Evolutionary conservation across 2,797 vertebrate genomes (phyloP).

Genomic region (Bradypodion pumilum): DNA sequence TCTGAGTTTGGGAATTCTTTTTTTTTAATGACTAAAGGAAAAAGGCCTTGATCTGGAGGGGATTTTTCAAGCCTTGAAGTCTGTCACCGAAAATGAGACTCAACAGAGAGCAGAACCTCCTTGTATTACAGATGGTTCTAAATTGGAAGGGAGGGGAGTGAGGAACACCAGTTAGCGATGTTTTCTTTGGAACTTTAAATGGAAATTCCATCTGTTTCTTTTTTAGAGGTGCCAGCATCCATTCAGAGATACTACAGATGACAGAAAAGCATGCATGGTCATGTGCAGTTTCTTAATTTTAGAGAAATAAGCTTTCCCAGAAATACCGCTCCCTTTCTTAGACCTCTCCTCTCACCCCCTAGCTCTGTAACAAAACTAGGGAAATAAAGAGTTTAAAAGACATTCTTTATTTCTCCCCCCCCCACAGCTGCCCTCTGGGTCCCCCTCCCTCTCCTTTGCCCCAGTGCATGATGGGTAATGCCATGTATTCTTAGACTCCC

Average conservation of each 20-base stretch:
- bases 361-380: slow-evolving; percentile 48
- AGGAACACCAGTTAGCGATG: slow-evolving; percentile 51
- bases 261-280: slow-evolving; percentile 19
- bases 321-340: slow-evolving; percentile 19
- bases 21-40: background rate
- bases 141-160: slow-evolving; percentile 43
- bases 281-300: slow-evolving; percentile 23
- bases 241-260: slow-evolving; percentile 15
- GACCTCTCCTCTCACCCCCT: slow-evolving; percentile 30
- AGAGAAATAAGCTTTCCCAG: slow-evolving; percentile 45
- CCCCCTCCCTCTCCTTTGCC: slow-evolving; percentile 77
- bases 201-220: slow-evolving; percentile 60
- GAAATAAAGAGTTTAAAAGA: slow-evolving; percentile 70
- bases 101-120: slow-evolving; percentile 35
- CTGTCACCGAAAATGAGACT: slow-evolving; percentile 58
- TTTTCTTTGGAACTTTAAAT: slow-evolving; percentile 52
- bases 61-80: slow-evolving; percentile 17
- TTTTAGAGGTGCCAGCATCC: background rate
- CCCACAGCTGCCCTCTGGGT: slow-evolving; percentile 71
- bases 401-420: slow-evolving; percentile 75
- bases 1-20: background rate
- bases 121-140: slow-evolving; percentile 70
- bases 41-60: slow-evolving; percentile 5
- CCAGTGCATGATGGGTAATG: slow-evolving; percentile 89
- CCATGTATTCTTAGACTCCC: slow-evolving; percentile 78